Evolutionary conservation across 1,140 invertebrate species (phyloP).

Genomic region (Drosophila rhopaloa): DNA sequence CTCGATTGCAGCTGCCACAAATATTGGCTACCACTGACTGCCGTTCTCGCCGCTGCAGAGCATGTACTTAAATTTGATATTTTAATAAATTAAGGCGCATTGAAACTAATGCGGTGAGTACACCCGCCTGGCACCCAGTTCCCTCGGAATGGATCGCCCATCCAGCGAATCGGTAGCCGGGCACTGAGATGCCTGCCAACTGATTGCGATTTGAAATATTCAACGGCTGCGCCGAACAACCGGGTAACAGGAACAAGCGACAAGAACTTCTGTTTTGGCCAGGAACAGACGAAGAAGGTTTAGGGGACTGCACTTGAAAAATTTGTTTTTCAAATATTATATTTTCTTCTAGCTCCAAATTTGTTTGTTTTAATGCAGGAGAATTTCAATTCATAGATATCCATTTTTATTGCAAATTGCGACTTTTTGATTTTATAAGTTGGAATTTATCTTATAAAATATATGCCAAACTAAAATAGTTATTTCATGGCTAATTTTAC

Average conservation of each 20-base stretch:
- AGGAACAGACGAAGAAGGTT: conserved; percentile 7
- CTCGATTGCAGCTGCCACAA: conserved; percentile 47
- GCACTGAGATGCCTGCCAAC: conserved; percentile 73
- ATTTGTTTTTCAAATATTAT: too few species aligned
- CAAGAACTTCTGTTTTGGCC: conserved; percentile 78
- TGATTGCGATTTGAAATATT: conserved; percentile 84
- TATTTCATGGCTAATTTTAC: too few species aligned
- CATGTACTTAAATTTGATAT: conserved; percentile 79
- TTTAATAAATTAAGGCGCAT: conserved; percentile 77
- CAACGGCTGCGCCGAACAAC: conserved; percentile 65
- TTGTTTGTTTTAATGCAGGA: too few species aligned
- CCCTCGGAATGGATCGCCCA: conserved; percentile 3
- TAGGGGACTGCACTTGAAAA: conserved; percentile 1
- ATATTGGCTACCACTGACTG: conserved; percentile 42
- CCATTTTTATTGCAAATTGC: too few species aligned
- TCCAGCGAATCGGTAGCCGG: conserved; percentile 40
- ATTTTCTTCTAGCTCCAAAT: too few species aligned
- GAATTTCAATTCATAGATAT: too few species aligned
- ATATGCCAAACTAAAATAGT: too few species aligned
- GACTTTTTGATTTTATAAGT: too few species aligned
- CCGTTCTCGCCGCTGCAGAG: conserved; percentile 26
- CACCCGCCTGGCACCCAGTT: conserved; percentile 21
- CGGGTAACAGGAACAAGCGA: conserved; percentile 67
- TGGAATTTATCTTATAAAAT: too few species aligned
- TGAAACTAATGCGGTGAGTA: conserved; percentile 67